Conservation (phyloP, 2,888 invertebrate species). For the Meteorus colon region DNA sequence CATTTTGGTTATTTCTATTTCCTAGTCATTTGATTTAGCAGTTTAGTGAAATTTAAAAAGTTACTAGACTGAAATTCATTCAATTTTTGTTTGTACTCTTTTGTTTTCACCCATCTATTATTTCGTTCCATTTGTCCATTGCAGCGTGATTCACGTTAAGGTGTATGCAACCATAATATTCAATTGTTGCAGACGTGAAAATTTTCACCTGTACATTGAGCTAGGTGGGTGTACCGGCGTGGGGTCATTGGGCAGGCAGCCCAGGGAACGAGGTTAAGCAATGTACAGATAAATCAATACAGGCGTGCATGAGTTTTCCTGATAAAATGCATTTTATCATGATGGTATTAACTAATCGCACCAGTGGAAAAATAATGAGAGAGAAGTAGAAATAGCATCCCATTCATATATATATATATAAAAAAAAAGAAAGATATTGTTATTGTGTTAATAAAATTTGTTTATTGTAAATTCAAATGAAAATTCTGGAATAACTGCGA, state of each 20-base stretch:
- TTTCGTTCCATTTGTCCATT: not conserved
- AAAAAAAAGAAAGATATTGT: no score
- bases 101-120: not conserved
- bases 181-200: not conserved
- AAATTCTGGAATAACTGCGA: no score
- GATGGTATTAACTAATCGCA: not conserved
- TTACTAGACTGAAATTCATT: no score
- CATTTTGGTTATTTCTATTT: no score
- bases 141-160: not conserved
- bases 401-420: no score
- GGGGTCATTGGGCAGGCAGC: constrained; percentile 15
- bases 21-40: no score
- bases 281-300: constrained; percentile 1
- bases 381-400: no score
- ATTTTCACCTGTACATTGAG: not conserved
- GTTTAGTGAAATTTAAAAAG: no score
- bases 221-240: not conserved
- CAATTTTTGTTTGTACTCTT: no score
- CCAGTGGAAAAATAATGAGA: not conserved
- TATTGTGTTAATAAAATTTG: no score
- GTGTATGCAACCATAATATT: not conserved
- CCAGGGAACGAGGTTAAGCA: constrained; percentile 12
- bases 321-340: constrained; percentile 1
- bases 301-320: not conserved
- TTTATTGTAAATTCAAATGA: no score